These are phyloP conservation scores for Gila orcuttii DNA, from an alignment of 2,113 vertebrate genomes.

Conservation along the genomic window DNA sequence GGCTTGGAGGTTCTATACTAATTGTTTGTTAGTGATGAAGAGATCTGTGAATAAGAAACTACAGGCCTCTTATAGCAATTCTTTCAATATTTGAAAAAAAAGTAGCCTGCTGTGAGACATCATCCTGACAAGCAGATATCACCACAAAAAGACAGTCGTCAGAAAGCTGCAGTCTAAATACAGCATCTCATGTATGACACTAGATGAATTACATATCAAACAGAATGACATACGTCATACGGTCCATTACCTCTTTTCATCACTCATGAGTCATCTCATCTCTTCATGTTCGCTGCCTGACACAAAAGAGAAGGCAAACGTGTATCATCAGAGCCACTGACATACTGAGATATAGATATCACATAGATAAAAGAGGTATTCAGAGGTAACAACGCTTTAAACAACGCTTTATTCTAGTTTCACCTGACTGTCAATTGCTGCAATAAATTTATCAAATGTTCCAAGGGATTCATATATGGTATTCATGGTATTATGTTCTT, in stretches of 20 bases:
- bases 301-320: background rate
- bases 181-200: conserved; percentile 20
- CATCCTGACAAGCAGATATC: conserved; percentile 3
- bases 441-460: too few species aligned
- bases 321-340: background rate
- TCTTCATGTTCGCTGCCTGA: background rate
- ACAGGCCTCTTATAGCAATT: background rate
- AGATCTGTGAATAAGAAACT: background rate
- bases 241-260: conserved; percentile 31
- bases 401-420: too few species aligned
- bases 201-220: conserved; percentile 32
- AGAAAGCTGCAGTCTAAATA: conserved; percentile 30
- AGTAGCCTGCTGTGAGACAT: conserved; percentile 21
- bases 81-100: conserved; percentile 15
- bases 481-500: too few species aligned
- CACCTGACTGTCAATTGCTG: too few species aligned
- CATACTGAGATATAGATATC: background rate
- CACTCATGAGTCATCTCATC: conserved; percentile 6
- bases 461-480: too few species aligned
- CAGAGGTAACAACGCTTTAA: background rate
- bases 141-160: conserved; percentile 5
- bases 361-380: background rate
- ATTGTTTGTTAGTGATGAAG: too few species aligned
- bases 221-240: conserved; percentile 23
- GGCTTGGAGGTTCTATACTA: too few species aligned